Evolutionary conservation across 2,888 invertebrate genomes (phyloP).

Genomic region (Cartodere bifasciata): DNA sequence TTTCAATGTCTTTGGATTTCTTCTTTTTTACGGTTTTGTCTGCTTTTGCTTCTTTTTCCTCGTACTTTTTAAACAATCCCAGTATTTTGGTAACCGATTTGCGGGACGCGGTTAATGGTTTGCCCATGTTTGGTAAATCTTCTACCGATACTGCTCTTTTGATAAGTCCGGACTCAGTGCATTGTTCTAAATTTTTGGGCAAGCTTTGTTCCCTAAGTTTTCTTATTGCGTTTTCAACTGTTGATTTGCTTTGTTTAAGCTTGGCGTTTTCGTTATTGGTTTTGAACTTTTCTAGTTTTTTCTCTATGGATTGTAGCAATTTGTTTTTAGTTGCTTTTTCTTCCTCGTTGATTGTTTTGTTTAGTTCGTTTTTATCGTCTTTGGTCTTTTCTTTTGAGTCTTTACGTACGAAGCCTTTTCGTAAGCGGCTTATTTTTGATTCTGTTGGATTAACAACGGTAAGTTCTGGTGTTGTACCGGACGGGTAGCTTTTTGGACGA

Average conservation of each 20-base stretch:
- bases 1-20: conserved; percentile 18
- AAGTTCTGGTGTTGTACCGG: conserved; percentile 22
- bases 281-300: conserved; percentile 58
- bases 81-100: conserved; percentile 63
- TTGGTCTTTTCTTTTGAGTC: conserved; percentile 22
- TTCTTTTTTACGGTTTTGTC: conserved; percentile 19
- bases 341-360: conserved; percentile 25
- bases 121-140: conserved; percentile 42
- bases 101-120: conserved; percentile 43
- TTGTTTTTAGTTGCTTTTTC: conserved; percentile 35
- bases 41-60: conserved; percentile 37
- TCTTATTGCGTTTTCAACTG: conserved; percentile 42
- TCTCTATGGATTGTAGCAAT: conserved; percentile 63
- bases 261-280: conserved; percentile 36
- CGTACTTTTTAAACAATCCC: conserved; percentile 62
- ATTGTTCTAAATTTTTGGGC: conserved; percentile 38
- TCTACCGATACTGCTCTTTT: conserved; percentile 63
- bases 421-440: conserved; percentile 33
- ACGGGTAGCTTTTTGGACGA: conserved; percentile 44
- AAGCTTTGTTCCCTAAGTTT: conserved; percentile 54
- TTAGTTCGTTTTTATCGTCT: conserved; percentile 24
- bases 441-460: conserved; percentile 28
- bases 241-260: conserved; percentile 29
- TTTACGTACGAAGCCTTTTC: conserved; percentile 23
- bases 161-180: conserved; percentile 52